Conservation (phyloP, 2,888 invertebrate genomes). For the Chloroclystis v-ata region DNA sequence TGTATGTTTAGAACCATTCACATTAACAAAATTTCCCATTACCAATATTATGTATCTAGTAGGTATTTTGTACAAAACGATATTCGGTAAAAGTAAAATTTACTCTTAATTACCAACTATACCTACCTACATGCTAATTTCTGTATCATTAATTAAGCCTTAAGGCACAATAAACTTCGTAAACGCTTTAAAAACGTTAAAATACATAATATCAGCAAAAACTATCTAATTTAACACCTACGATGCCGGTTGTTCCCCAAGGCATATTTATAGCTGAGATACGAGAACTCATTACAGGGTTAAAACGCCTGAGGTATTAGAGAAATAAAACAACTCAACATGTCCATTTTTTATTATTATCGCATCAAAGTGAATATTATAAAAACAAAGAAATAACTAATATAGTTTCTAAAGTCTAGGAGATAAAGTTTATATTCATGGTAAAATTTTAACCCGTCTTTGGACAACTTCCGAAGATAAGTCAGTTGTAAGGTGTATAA, state of each 20-base stretch:
- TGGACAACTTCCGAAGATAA: slow-evolving; percentile 9
- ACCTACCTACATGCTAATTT: no score
- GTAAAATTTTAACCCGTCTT: slow-evolving; percentile 11
- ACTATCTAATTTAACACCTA: slow-evolving; percentile 43
- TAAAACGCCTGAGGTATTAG: slow-evolving; percentile 44
- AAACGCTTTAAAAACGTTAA: slow-evolving; percentile 6
- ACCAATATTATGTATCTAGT: no score
- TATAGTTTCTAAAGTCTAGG: background rate
- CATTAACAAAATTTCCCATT: no score
- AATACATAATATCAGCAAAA: slow-evolving; percentile 15
- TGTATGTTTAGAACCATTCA: no score
- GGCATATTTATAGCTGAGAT: slow-evolving; percentile 35
- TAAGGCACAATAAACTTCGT: slow-evolving; percentile 1
- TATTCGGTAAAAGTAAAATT: no score
- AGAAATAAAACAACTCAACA: slow-evolving; percentile 33
- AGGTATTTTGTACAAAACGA: no score
- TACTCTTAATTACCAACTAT: no score
- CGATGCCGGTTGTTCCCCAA: slow-evolving; percentile 39
- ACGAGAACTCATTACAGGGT: slow-evolving; percentile 37
- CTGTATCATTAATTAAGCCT: no score
- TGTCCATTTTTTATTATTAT: slow-evolving; percentile 11
- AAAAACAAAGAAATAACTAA: background rate
- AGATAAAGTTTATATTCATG: background rate
- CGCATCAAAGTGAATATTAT: slow-evolving; percentile 2
- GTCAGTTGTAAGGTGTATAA: slow-evolving; percentile 41